Base-by-base conservation (phyloP, 2,888 invertebrate genomes). In the Stenotaenia linearis region DNA sequence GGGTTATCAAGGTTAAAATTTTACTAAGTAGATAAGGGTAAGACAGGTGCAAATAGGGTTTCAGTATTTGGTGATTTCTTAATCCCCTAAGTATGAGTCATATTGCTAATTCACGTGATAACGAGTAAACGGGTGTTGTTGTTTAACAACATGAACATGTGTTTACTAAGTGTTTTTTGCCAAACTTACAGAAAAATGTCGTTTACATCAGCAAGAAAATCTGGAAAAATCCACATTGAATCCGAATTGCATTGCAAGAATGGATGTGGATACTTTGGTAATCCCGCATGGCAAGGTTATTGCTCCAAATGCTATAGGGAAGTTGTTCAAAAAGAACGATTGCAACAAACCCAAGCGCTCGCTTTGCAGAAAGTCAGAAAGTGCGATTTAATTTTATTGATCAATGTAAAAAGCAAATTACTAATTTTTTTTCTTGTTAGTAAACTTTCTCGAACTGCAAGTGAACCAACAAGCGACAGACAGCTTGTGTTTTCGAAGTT, bases 181-280 rank as follows among this genome's bases (percentile, higher is more conserved):
- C n/a, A n/a, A n/a, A 9, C 9, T 12, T 9, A 15, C 23, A 56
- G 56, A 56, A 56, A 18, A 3, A 56, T 56, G 56, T 56, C 56
- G 2, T 56, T 56, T 18, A 56, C 77, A 10, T 78, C 78, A 18
- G 32, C 78, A 15, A 28, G 69, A 28, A 81, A 81, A 45, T 37
- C 75, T 0, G 76, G 79, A 12, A 81, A 81, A 78, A 78, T 81
- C 4, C 81, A 81, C 32, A 81, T 81, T 23, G 81, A 83, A 56
- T 91, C 93, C 50, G 96, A 97, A 86, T 88, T 98, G 82, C 92
- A 94, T 85, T 98, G 98, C 87, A 92, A 92, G 86, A 94, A 93
- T 88, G 95, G 96, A 45, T 99, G 98, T 88, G 98, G 97, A 80
- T 99, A 91, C 88, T 99, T 93, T 86, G 99, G 99, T 28, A 98